phyloP scores from a whole-genome alignment of 2,888 invertebrate species.

The Vesta saturnalis region DNA sequence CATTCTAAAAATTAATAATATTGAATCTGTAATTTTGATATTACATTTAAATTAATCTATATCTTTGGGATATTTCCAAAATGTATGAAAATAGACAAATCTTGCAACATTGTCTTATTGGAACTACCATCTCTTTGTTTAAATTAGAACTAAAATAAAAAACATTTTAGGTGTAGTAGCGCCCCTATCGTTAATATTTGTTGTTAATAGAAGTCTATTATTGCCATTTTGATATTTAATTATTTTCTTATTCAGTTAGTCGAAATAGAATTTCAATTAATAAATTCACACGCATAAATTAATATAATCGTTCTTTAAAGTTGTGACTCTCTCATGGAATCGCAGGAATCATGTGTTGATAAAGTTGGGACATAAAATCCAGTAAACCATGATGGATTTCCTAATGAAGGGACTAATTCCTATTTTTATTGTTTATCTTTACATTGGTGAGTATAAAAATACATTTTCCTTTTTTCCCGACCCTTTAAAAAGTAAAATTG shows the following conservation, averaged over 20 bases:
- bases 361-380: constrained; percentile 2
- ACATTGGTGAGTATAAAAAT: neutral
- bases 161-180: constrained; percentile 35
- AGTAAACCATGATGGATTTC: constrained; percentile 13
- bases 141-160: neutral
- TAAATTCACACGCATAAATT: too few relatives aligned
- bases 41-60: too few relatives aligned
- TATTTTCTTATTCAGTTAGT: too few relatives aligned
- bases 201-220: constrained; percentile 40
- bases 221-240: constrained; percentile 34
- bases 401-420: neutral
- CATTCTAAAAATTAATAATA: too few relatives aligned
- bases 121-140: neutral
- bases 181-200: constrained; percentile 48
- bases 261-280: too few relatives aligned
- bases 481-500: neutral
- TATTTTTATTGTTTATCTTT: neutral
- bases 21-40: too few relatives aligned
- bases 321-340: neutral
- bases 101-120: too few relatives aligned
- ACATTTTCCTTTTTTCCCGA: neutral
- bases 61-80: too few relatives aligned
- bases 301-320: neutral
- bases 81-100: too few relatives aligned
- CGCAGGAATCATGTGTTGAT: neutral